phyloP scores from a whole-genome alignment of 1,140 invertebrate species.

The Temnothorax longispinosus region DNA sequence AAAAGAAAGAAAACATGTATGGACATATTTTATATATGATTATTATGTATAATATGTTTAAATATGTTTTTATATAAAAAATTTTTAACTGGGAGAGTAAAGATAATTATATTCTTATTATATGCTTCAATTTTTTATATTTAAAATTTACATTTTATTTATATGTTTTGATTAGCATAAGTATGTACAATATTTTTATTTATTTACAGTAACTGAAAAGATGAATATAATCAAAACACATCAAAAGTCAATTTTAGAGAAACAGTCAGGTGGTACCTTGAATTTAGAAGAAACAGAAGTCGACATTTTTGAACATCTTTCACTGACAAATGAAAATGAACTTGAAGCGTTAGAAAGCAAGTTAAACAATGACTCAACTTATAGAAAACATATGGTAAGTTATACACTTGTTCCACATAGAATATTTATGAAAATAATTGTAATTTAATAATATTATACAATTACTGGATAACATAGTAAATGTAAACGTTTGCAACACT shows the following conservation, averaged over 20 bases:
- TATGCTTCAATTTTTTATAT: not conserved
- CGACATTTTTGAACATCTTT: not conserved
- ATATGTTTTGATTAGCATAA: not conserved
- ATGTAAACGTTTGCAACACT: not conserved
- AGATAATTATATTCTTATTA: no score
- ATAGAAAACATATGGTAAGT: not conserved
- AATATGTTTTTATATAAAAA: no score
- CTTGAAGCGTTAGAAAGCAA: not conserved
- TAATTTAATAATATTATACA: not conserved
- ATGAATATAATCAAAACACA: not conserved
- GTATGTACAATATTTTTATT: not conserved
- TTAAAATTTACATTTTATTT: not conserved
- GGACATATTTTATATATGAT: no score
- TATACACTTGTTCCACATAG: not conserved
- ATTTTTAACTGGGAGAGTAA: no score
- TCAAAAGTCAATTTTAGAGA: not conserved
- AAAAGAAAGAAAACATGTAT: no score
- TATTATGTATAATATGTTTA: no score
- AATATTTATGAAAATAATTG: slow-evolving; percentile 14
- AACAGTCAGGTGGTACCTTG: not conserved
- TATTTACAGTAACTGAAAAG: not conserved
- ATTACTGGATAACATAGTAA: not conserved
- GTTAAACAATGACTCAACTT: not conserved
- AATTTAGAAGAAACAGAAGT: not conserved
- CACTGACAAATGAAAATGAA: not conserved